Conservation (phyloP, 2,113 vertebrate species). For the Hippotragus niger region DNA sequence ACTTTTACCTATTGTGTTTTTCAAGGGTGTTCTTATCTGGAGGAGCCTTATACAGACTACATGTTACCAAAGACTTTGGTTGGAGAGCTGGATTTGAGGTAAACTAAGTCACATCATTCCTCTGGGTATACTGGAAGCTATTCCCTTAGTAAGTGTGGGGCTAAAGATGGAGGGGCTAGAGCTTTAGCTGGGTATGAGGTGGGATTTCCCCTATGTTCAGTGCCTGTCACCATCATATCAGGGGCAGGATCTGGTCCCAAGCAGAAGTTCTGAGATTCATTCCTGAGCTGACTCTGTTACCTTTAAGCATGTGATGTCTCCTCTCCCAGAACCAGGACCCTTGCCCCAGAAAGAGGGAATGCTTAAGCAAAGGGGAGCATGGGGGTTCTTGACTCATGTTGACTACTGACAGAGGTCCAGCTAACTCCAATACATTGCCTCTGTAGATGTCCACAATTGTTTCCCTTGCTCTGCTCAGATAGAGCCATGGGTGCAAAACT, state of each 20-base stretch:
- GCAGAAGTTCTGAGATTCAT: not conserved
- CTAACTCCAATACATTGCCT: not conserved
- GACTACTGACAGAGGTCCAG: not conserved
- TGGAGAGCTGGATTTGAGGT: not conserved
- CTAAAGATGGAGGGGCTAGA: not conserved
- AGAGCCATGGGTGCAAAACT: not conserved
- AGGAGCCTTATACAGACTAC: not conserved
- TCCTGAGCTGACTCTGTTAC: not conserved
- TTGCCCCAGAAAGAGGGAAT: not conserved
- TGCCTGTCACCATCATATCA: not conserved
- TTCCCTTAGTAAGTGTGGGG: not conserved
- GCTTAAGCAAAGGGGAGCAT: not conserved
- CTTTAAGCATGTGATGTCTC: not conserved
- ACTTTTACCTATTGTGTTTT: not conserved
- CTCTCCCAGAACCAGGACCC: not conserved
- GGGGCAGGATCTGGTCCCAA: not conserved
- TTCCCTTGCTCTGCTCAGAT: not conserved
- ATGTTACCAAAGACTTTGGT: not conserved
- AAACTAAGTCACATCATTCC: not conserved
- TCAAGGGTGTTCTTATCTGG: not conserved
- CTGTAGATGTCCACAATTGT: not conserved
- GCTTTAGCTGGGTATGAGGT: not conserved
- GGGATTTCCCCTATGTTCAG: not conserved
- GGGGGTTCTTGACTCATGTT: not conserved
- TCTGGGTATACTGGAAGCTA: not conserved